Conservation (phyloP, 1,140 invertebrate genomes). For the Yoshiicerus persimilis region DNA sequence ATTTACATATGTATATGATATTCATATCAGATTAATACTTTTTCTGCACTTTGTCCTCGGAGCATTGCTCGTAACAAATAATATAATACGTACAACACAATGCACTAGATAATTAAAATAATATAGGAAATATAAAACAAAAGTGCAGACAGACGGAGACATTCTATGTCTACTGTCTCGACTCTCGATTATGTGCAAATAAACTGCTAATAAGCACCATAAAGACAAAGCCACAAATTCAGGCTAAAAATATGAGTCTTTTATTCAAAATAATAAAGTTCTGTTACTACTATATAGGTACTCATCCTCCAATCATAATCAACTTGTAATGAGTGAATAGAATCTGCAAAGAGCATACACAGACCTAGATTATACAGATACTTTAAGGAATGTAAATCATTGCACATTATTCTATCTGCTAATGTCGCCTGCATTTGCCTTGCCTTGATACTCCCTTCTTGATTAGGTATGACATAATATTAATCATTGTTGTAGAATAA, state of each 20-base stretch:
- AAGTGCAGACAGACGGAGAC: not conserved
- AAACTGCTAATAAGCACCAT: not conserved
- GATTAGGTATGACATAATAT: not conserved
- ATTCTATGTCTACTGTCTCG: not conserved
- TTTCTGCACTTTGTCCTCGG: not conserved
- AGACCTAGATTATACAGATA: no score
- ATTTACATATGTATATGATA: not conserved
- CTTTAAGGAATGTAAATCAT: no score
- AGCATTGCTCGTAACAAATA: not conserved
- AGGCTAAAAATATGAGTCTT: not conserved
- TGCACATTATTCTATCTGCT: not conserved
- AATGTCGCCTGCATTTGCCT: no score
- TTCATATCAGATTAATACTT: not conserved
- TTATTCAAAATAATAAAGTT: not conserved
- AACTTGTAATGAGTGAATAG: not conserved
- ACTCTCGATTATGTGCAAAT: not conserved
- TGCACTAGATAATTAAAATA: not conserved
- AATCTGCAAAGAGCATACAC: no score
- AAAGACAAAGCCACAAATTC: not conserved
- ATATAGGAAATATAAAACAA: constrained; percentile 5
- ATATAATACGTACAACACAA: not conserved
- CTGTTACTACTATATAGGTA: not conserved
- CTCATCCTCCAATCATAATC: not conserved
- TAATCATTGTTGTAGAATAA: no score
- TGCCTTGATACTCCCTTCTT: no score